Conservation (phyloP, 2,797 vertebrate species). For the Bryconaethiops microstoma region DNA sequence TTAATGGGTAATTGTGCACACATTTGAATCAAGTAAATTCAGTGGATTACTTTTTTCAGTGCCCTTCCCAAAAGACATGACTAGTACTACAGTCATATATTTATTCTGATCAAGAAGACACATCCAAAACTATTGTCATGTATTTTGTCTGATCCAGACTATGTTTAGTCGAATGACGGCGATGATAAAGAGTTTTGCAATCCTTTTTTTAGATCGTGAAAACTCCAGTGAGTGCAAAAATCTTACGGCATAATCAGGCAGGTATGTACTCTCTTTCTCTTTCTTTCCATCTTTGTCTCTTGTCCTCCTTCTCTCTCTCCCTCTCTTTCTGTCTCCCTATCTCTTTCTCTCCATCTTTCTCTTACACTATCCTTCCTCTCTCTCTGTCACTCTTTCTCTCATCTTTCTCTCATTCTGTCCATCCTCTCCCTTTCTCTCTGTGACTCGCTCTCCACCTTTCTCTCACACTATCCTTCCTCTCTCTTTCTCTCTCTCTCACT, state of each 20-base stretch:
- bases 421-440: not conserved
- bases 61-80: not conserved
- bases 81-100: not conserved
- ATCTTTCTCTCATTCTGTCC: not conserved
- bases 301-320: not conserved
- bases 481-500: not conserved
- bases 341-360: no score
- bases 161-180: not conserved
- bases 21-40: not conserved
- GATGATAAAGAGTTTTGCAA: constrained; percentile 1
- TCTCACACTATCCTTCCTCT: not conserved
- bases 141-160: not conserved
- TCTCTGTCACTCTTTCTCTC: not conserved
- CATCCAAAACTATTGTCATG: not conserved
- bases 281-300: not conserved
- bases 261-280: constrained; percentile 66
- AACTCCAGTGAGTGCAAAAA: constrained; percentile 65
- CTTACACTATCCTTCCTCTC: not conserved
- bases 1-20: not conserved
- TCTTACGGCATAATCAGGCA: constrained; percentile 70
- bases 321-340: not conserved
- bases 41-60: not conserved
- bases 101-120: not conserved
- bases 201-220: constrained; percentile 76
- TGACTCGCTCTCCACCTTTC: not conserved